phyloP scores from a whole-genome alignment of 2,888 invertebrate genomes.

The Dorcus hopei region DNA sequence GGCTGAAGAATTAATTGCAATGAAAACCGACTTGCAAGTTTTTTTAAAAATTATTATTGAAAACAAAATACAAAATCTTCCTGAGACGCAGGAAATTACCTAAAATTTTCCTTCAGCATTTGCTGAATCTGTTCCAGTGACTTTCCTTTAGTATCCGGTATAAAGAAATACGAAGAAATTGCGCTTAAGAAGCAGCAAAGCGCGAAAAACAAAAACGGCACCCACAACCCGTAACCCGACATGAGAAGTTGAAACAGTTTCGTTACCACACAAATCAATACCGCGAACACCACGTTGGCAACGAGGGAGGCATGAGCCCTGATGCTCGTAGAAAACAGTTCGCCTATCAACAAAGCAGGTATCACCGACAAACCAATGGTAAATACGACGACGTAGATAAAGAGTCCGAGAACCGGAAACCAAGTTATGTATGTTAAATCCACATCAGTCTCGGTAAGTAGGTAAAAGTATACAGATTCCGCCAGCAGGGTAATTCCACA shows the following conservation, averaged over 20 bases:
- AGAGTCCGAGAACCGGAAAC: constrained; percentile 39
- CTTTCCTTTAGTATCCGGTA: constrained; percentile 44
- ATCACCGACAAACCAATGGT: constrained; percentile 34
- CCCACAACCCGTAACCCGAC: constrained; percentile 34
- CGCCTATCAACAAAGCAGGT: constrained; percentile 38
- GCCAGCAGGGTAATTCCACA: constrained; percentile 26
- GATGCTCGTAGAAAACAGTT: constrained; percentile 38
- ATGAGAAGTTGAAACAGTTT: constrained; percentile 39
- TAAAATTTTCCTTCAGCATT: constrained; percentile 26
- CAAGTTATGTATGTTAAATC: constrained; percentile 31
- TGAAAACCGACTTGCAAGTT: no score
- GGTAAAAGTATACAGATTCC: constrained; percentile 33
- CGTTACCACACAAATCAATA: constrained; percentile 27
- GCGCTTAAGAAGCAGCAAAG: constrained; percentile 30
- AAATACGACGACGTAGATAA: constrained; percentile 32
- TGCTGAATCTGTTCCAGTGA: constrained; percentile 45
- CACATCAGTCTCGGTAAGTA: constrained; percentile 23
- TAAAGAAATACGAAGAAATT: constrained; percentile 33
- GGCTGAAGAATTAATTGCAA: no score
- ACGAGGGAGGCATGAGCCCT: constrained; percentile 36
- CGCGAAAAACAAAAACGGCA: constrained; percentile 38
- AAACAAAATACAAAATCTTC: no score
- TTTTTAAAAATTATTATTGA: no score
- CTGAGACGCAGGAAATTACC: no score
- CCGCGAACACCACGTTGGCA: constrained; percentile 32